Evolutionary conservation across 2,113 vertebrate species (phyloP), one percentile per base, ranked within the genome.

Genomic region (Neogobius melanostomus): DNA sequence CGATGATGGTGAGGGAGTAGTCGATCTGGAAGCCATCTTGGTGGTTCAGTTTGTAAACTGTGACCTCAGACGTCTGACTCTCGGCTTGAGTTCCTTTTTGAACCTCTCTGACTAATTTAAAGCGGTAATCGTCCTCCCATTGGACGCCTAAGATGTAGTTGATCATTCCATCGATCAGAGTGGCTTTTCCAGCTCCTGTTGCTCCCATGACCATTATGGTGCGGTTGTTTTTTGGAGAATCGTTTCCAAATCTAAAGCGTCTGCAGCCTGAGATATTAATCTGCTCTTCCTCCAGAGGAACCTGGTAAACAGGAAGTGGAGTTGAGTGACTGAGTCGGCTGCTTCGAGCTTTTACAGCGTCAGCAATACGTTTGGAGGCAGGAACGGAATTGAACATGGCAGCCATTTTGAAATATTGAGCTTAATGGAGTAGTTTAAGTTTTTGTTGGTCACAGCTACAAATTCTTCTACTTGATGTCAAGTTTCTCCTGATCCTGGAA

Each of bases 191-290:
- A 21, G 86, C 68, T 3, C 90, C 87, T 0, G 85, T 84, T 11
- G 82, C 85, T 68, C 89, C 89, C 0, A 90, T 62, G 51, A 91
- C 56, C 79, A 90, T 82, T 0, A 90, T 82, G 2, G 88, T 86
- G 45, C 71, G 74, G 54, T 82, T 77, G 1, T 0, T 64, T 67
- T 68, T 0, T 21, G 0, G 0, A 0, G 17, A 15, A 1, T 74
- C 28, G 65, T 77, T 16, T 5, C 77, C 82, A 28, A 64, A 79
- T 7, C 1, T 21, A n/a, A 69, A 84, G 6, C 10, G 0, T 6
- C 10, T 76, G 15, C 85, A 87, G 0, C 82, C 85, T 1, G 11
- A 21, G 0, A 72, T 14, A 7, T 63, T 12, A 6, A 73, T 56
- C 0, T 36, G 0, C 4, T 74, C 11, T 0, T 69, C 5, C 16